Evolutionary conservation across 2,113 vertebrate genomes (phyloP).

Genomic region (Elanoides forficatus): DNA sequence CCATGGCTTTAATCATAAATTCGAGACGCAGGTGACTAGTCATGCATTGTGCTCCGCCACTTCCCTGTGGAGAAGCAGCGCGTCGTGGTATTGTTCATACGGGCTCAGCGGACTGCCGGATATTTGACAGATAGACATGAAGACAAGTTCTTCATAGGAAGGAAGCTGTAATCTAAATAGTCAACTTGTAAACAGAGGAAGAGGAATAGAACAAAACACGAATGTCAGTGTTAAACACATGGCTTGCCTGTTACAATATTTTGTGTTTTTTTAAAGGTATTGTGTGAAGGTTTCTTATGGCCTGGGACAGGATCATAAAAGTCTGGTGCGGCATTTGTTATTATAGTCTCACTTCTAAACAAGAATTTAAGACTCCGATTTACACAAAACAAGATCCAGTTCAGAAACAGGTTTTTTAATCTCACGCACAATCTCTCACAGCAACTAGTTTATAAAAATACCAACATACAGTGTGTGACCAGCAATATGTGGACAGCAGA

Average conservation of each 20-base stretch:
- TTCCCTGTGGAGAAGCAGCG: not conserved
- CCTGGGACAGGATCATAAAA: not conserved
- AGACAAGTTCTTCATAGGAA: slow-evolving; percentile 4
- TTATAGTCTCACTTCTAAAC: not conserved
- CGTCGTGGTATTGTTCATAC: not conserved
- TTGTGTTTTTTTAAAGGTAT: not conserved
- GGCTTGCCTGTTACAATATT: not conserved
- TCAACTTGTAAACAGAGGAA: slow-evolving; percentile 23
- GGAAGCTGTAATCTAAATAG: slow-evolving; percentile 12
- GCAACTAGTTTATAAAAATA: not conserved
- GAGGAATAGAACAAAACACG: not conserved
- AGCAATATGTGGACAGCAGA: not conserved
- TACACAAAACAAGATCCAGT: not conserved
- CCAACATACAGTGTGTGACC: not conserved
- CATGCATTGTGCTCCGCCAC: not conserved
- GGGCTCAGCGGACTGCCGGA: not conserved
- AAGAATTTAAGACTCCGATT: not conserved
- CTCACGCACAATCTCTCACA: not conserved
- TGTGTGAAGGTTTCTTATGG: not conserved
- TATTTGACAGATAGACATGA: not conserved
- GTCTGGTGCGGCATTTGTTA: not conserved
- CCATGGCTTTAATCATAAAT: not conserved
- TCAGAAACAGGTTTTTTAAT: not conserved
- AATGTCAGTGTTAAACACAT: not conserved
- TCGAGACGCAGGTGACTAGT: not conserved